Evolutionary conservation across 2,797 vertebrate species (phyloP).

Genomic region (Myotis daubentonii): DNA sequence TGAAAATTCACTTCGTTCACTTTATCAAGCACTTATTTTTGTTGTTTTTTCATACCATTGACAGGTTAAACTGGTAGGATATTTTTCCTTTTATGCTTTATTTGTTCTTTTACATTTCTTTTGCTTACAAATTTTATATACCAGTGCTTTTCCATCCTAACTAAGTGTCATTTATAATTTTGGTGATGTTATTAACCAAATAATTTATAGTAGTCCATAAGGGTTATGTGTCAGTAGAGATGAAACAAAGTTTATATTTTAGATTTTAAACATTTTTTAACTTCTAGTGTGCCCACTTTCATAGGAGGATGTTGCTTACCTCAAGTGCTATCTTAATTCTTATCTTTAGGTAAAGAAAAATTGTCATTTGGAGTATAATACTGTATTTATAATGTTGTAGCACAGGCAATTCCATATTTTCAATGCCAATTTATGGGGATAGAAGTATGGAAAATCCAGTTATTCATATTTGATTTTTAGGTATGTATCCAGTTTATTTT

Average conservation of each 20-base stretch:
- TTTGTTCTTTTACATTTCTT: constrained; percentile 58
- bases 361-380: constrained; percentile 19
- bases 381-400: constrained; percentile 13
- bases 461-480: constrained; percentile 32
- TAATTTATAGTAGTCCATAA: background rate
- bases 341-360: constrained; percentile 45
- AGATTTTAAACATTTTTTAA: constrained; percentile 37
- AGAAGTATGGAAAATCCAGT: constrained; percentile 32
- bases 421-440: background rate
- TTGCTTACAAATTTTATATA: constrained; percentile 50
- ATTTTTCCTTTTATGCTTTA: constrained; percentile 52
- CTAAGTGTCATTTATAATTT: constrained; percentile 33
- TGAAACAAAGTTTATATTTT: constrained; percentile 42
- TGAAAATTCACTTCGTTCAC: constrained; percentile 53
- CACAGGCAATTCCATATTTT: constrained; percentile 16
- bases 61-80: constrained; percentile 59
- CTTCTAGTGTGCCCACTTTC: constrained; percentile 32
- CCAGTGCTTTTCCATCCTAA: constrained; percentile 40
- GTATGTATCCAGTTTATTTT: constrained; percentile 26
- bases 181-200: background rate
- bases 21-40: constrained; percentile 50
- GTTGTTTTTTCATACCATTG: constrained; percentile 43
- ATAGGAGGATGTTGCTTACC: constrained; percentile 45
- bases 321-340: constrained; percentile 18
- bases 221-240: constrained; percentile 11